Evolutionary conservation across 2,888 invertebrate species (phyloP), one percentile per base, ranked within the genome.

Genomic region (Cryptops parisi): DNA sequence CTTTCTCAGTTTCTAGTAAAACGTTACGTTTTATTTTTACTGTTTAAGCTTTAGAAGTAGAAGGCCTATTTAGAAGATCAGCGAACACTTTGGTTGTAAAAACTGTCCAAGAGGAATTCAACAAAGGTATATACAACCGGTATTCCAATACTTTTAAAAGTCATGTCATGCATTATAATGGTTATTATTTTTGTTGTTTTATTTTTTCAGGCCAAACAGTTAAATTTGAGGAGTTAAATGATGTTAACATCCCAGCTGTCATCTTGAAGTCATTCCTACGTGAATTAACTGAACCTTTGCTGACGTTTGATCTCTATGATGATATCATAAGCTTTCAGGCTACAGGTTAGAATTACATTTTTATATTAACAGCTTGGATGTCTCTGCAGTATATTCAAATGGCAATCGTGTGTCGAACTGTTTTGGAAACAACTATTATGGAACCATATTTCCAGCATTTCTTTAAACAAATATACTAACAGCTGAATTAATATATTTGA

Each of bases 51-150:
- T 71, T 96, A 57, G 90, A 93, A 70, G 89, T 90, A 0, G 96
- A 97, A 69, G 98, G 98, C 2, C 79, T 98, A 63, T 98, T 98
- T 70, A 78, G 98, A 60, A 79, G 97, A 61, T 93, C 91, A 1
- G 89, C 91, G 0, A 89, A 84, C 67, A 82, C 84, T 56, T 69
- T 78, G 1, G 79, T 84, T 60, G 81, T 98, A 41, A 87, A 84
- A 67, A 81, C 85, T 61, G 76, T 91, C 19, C 91, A 94, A 67
- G 76, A 79, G 53, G 77, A 78, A 43, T 88, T 91, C 63, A 93
- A 98, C 72, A 77, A 78, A 58, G 96, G 96, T 70, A 58, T n/a
- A n/a, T 57, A 59, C n/a, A n/a, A n/a, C n/a, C 41, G 6, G n/a
- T n/a, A n/a, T n/a, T n/a, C n/a, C n/a, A n/a, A n/a, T n/a, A n/a